phyloP scores from a whole-genome alignment of 1,140 invertebrate genomes.

The Theocolax elegans region DNA sequence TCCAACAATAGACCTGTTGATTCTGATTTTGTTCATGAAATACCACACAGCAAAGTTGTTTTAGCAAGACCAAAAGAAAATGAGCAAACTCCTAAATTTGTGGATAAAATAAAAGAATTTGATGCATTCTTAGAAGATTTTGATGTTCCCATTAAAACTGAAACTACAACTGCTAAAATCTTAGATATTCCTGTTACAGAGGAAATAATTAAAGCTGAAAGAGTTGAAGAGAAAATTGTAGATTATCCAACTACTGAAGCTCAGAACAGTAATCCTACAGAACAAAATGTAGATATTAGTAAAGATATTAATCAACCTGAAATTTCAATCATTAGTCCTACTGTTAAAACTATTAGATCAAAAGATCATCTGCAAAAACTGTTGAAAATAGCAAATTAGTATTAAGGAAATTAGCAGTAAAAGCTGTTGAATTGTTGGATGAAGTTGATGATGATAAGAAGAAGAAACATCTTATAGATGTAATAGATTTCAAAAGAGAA shows the following conservation, averaged over 20 bases:
- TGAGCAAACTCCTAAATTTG: constrained; percentile 46
- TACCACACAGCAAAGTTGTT: constrained; percentile 40
- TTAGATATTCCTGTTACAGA: constrained; percentile 36
- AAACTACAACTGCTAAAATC: constrained; percentile 32
- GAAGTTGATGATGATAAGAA: constrained; percentile 60
- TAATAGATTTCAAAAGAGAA: constrained; percentile 51
- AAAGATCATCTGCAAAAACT: constrained; percentile 23
- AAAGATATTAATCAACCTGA: background rate
- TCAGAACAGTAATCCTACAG: constrained; percentile 29
- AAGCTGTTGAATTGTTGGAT: constrained; percentile 62
- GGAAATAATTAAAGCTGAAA: background rate
- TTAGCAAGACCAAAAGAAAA: constrained; percentile 38
- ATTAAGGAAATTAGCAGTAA: constrained; percentile 59
- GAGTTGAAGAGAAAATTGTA: constrained; percentile 6
- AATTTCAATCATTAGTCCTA: background rate
- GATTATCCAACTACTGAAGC: constrained; percentile 41
- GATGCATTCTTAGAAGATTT: constrained; percentile 61
- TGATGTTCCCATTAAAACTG: constrained; percentile 50
- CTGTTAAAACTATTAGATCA: constrained; percentile 14
- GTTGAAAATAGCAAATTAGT: constrained; percentile 45
- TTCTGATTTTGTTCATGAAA: background rate
- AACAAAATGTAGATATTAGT: background rate
- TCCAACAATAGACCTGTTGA: background rate
- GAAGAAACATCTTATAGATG: constrained; percentile 58
- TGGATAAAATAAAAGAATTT: constrained; percentile 59